These are phyloP conservation scores for Boloria euphrosyne DNA, from an alignment of 2,888 invertebrate species.

Conservation along the genomic window DNA sequence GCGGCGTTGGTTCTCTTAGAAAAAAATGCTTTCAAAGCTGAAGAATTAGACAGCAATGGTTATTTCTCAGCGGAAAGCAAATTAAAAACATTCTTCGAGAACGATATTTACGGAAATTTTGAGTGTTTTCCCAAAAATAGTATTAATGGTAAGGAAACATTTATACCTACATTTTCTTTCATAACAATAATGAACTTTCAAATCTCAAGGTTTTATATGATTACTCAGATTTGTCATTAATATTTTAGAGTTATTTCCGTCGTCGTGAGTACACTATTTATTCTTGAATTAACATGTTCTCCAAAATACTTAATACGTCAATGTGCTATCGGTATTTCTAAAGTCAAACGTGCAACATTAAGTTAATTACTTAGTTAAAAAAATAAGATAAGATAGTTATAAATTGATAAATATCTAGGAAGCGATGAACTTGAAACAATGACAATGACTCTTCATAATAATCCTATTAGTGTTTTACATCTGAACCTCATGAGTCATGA, in stretches of 20 bases:
- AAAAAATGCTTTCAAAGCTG: conserved; percentile 89
- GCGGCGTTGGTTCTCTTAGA: conserved; percentile 89
- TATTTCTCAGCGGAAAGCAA: conserved; percentile 84
- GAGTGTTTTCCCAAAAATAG: conserved; percentile 85
- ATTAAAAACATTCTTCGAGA: conserved; percentile 86
- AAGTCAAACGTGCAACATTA: conserved; percentile 5
- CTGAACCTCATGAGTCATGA: no score
- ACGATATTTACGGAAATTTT: conserved; percentile 93
- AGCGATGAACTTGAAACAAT: background rate
- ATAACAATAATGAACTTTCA: conserved; percentile 47
- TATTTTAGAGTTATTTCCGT: conserved; percentile 34
- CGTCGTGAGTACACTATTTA: conserved; percentile 26
- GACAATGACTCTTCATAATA: no score
- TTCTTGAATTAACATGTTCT: conserved; percentile 1
- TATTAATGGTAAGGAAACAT: conserved; percentile 83
- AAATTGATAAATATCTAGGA: conserved; percentile 1
- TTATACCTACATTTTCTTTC: background rate
- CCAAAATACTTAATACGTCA: background rate
- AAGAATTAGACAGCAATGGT: conserved; percentile 78
- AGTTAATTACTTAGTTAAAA: conserved; percentile 11
- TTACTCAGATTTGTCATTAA: conserved; percentile 20
- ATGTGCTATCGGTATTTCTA: conserved; percentile 4
- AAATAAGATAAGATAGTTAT: conserved; percentile 13
- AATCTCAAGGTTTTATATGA: conserved; percentile 44
- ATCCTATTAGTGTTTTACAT: no score